A percentile compares a stretch with the other conserved stretches of the same genome.
phyloP scores from a whole-genome alignment of 2,113 vertebrate genomes.

The Protobothrops flavoviridis region DNA sequence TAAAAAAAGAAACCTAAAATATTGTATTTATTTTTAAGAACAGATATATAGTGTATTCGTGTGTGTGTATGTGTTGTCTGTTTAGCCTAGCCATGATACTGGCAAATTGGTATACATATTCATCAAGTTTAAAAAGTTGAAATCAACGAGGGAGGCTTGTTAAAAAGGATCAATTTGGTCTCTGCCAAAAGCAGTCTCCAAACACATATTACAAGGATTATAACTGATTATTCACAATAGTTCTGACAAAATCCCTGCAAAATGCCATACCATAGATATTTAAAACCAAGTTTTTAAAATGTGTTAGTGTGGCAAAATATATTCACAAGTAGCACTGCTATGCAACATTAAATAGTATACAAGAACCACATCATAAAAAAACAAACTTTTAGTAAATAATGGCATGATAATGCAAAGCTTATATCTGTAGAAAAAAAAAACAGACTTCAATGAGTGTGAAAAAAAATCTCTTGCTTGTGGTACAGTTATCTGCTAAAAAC shows the following conservation, averaged over 20 bases:
- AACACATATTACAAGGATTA: neutral
- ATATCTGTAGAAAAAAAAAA: conserved; percentile 36
- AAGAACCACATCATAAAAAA: conserved; percentile 14
- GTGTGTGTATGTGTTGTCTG: neutral
- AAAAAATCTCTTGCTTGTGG: conserved; percentile 2
- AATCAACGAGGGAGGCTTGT: neutral
- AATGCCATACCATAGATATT: neutral
- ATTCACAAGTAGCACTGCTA: conserved; percentile 27
- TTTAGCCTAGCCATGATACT: neutral
- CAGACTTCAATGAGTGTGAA: conserved; percentile 38
- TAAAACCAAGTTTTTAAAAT: neutral
- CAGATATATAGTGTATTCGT: neutral
- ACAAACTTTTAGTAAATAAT: conserved; percentile 20
- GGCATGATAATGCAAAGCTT: conserved; percentile 45
- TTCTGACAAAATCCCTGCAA: neutral
- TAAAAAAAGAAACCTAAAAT: neutral
- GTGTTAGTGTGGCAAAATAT: neutral
- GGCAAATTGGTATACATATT: neutral
- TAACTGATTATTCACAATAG: neutral
- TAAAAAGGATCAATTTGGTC: neutral
- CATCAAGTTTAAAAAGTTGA: neutral
- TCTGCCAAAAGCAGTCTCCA: neutral
- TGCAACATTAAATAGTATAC: conserved; percentile 29
- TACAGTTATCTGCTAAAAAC: conserved; percentile 42
- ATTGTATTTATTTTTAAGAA: neutral